Evolutionary conservation across 1,140 invertebrate genomes (phyloP).

Genomic region (Cylas formicarius): DNA sequence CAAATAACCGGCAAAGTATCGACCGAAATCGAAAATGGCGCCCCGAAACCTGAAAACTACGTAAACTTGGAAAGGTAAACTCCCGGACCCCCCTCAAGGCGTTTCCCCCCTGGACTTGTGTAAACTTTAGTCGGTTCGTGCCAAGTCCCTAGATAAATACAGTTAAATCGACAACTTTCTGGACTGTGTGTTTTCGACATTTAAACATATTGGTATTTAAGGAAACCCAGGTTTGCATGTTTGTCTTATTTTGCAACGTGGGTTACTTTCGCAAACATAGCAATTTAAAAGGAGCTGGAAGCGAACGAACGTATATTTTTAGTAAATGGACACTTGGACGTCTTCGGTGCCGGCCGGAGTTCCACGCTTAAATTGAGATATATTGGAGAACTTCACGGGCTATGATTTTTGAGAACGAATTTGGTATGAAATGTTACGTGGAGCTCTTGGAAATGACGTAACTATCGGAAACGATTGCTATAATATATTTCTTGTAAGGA

Average conservation of each 20-base stretch:
- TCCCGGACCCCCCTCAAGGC: slow-evolving; percentile 1
- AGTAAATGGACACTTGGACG: not conserved
- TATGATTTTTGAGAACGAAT: too few relatives aligned
- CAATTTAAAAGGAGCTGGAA: slow-evolving; percentile 4
- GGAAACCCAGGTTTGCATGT: not conserved
- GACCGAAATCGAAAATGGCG: slow-evolving; percentile 1
- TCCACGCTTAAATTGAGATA: too few relatives aligned
- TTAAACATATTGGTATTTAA: slow-evolving; percentile 3
- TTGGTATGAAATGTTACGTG: too few relatives aligned
- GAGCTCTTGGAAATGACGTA: too few relatives aligned
- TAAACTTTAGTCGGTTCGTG: slow-evolving; percentile 8
- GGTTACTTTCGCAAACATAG: slow-evolving; percentile 1
- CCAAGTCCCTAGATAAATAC: slow-evolving; percentile 10
- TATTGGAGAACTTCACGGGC: too few relatives aligned
- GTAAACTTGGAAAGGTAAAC: slow-evolving; percentile 3
- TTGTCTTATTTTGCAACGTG: slow-evolving; percentile 4
- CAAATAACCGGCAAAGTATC: slow-evolving; percentile 1
- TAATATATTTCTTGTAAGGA: too few relatives aligned
- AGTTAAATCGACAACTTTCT: slow-evolving; percentile 9
- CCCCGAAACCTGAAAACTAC: slow-evolving; percentile 12
- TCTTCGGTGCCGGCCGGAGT: too few relatives aligned
- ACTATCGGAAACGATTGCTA: too few relatives aligned
- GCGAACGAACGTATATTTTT: not conserved
- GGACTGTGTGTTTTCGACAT: slow-evolving; percentile 4
- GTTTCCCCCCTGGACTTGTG: slow-evolving; percentile 7